Evolutionary conservation across 1,140 invertebrate species (phyloP).

Genomic region (Ceratoteleas bidentatus): DNA sequence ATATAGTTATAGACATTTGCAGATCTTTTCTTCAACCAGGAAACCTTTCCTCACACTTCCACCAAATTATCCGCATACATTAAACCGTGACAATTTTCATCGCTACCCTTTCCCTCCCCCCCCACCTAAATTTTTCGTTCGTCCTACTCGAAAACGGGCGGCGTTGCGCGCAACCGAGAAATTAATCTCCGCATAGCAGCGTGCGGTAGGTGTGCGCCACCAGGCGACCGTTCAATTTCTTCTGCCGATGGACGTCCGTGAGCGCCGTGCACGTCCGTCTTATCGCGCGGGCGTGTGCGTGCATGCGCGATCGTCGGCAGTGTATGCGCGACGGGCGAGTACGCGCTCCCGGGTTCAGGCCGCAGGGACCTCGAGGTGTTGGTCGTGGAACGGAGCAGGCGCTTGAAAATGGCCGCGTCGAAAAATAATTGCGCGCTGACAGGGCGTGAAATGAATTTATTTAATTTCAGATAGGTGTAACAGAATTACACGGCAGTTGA

Average conservation of each 20-base stretch:
- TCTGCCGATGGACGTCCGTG: slow-evolving; percentile 55
- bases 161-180: slow-evolving; percentile 46
- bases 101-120: no score
- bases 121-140: no score
- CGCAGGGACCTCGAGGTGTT: slow-evolving; percentile 72
- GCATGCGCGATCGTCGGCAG: slow-evolving; percentile 38
- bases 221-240: slow-evolving; percentile 68
- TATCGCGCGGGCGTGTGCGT: slow-evolving; percentile 44
- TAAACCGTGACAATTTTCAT: no score
- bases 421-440: slow-evolving; percentile 82
- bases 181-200: slow-evolving; percentile 63
- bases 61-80: no score
- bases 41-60: no score
- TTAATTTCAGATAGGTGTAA: slow-evolving; percentile 81
- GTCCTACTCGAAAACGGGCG: no score
- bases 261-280: slow-evolving; percentile 45
- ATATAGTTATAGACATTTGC: no score
- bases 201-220: slow-evolving; percentile 69
- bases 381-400: slow-evolving; percentile 76
- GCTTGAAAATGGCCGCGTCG: slow-evolving; percentile 78
- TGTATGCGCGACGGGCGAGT: slow-evolving; percentile 49
- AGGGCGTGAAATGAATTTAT: slow-evolving; percentile 82
- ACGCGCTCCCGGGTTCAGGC: slow-evolving; percentile 73
- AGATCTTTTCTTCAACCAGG: no score
- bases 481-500: slow-evolving; percentile 81